These are phyloP conservation scores for Anorthoa munda DNA, from an alignment of 2,888 invertebrate genomes.

Conservation along the genomic window DNA sequence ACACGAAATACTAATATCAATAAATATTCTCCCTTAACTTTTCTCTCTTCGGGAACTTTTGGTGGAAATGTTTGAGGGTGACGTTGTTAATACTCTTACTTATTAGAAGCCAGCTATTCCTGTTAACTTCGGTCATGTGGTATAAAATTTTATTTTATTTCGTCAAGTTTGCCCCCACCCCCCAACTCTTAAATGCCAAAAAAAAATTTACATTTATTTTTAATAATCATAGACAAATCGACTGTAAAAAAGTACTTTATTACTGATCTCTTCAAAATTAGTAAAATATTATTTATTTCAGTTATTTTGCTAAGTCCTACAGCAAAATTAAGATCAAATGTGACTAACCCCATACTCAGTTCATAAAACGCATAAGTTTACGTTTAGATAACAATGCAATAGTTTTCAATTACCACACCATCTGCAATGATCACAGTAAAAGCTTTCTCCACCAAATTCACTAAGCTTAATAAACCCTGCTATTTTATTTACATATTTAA, in stretches of 20 bases:
- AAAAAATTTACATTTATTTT: neutral
- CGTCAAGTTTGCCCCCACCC: neutral
- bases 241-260: neutral
- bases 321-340: neutral
- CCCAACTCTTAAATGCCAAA: neutral
- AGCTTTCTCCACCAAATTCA: conserved; percentile 48
- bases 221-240: neutral
- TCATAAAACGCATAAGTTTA: conserved; percentile 22
- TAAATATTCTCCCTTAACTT: conserved; percentile 41
- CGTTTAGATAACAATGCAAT: conserved; percentile 15
- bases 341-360: conserved; percentile 4
- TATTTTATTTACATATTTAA: neutral
- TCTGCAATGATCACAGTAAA: conserved; percentile 46
- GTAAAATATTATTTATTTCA: too few species aligned
- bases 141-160: neutral
- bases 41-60: conserved; percentile 26
- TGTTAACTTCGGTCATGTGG: neutral
- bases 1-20: conserved; percentile 51
- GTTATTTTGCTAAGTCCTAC: too few species aligned
- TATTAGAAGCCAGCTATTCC: conserved; percentile 1
- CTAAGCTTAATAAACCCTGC: neutral
- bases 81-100: conserved; percentile 29
- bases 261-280: neutral
- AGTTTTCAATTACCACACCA: conserved; percentile 58
- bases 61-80: conserved; percentile 7